Evolutionary conservation across 1,140 invertebrate genomes (phyloP).

Genomic region (Limonius californicus): DNA sequence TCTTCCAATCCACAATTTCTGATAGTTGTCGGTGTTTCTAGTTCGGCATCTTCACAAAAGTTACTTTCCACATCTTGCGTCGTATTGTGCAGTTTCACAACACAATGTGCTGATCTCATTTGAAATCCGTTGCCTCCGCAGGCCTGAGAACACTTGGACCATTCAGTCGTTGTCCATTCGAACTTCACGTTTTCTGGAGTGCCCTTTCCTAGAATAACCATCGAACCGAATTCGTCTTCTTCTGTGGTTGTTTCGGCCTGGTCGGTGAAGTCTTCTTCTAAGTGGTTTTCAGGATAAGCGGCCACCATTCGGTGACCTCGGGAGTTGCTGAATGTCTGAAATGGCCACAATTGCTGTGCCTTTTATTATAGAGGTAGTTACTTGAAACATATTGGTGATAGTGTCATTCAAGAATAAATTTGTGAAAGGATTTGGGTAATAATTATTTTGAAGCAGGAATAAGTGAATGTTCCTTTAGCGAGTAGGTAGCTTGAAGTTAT

Average conservation of each 20-base stretch:
- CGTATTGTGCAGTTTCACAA: constrained; percentile 55
- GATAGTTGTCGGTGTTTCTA: constrained; percentile 60
- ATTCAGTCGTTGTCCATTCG: constrained; percentile 76
- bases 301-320: constrained; percentile 53
- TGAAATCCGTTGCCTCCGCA: constrained; percentile 77
- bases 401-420: no score
- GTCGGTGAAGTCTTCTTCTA: constrained; percentile 20
- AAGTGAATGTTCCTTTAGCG: no score
- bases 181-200: constrained; percentile 58
- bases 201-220: constrained; percentile 49
- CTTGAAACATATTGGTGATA: not conserved
- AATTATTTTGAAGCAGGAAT: no score
- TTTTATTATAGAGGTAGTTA: constrained; percentile 37
- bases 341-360: constrained; percentile 66
- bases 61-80: constrained; percentile 59
- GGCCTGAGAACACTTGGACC: constrained; percentile 81
- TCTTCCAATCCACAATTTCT: constrained; percentile 64
- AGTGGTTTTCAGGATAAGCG: constrained; percentile 21
- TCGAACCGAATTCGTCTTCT: constrained; percentile 31
- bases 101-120: constrained; percentile 67
- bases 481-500: no score
- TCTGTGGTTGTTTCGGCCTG: constrained; percentile 17
- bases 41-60: constrained; percentile 67
- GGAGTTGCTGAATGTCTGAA: constrained; percentile 64
- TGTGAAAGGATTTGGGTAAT: no score